Evolutionary conservation across 2,797 vertebrate species (phyloP).

Genomic region (Tarsius wallacei): DNA sequence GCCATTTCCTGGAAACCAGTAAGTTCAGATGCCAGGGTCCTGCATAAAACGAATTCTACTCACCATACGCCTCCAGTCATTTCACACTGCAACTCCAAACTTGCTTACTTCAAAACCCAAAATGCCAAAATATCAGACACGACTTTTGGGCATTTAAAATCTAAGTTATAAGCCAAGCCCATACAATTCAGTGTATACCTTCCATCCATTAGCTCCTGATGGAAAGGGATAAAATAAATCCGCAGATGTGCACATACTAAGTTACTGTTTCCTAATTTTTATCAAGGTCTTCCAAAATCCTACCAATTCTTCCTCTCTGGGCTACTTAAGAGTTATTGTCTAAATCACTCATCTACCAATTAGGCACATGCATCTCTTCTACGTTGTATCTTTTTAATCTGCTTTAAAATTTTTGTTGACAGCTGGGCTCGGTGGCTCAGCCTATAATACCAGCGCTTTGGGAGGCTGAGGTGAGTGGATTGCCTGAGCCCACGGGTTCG

Average conservation of each 20-base stretch:
- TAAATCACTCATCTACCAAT: neutral
- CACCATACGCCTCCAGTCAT: neutral
- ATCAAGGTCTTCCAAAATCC: neutral
- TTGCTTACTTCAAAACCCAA: slow-evolving; percentile 29
- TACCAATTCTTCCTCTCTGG: slow-evolving; percentile 10
- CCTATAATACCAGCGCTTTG: too few species aligned
- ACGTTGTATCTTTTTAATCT: slow-evolving; percentile 18
- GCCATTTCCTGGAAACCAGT: slow-evolving; percentile 33
- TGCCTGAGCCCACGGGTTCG: too few species aligned
- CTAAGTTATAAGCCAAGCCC: neutral
- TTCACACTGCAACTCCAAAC: neutral
- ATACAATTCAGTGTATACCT: neutral
- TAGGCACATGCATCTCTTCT: neutral
- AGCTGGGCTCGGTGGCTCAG: too few species aligned
- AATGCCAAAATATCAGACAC: slow-evolving; percentile 9
- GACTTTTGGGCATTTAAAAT: neutral
- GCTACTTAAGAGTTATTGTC: neutral
- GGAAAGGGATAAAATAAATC: neutral
- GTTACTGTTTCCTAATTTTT: neutral
- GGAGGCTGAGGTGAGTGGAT: too few species aligned
- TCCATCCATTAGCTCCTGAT: neutral
- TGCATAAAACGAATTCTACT: neutral
- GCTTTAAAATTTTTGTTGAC: neutral
- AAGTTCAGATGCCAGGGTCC: neutral
- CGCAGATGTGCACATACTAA: neutral